Base-by-base conservation (phyloP, 2,888 invertebrate species). In the Fragum whitleyi region DNA sequence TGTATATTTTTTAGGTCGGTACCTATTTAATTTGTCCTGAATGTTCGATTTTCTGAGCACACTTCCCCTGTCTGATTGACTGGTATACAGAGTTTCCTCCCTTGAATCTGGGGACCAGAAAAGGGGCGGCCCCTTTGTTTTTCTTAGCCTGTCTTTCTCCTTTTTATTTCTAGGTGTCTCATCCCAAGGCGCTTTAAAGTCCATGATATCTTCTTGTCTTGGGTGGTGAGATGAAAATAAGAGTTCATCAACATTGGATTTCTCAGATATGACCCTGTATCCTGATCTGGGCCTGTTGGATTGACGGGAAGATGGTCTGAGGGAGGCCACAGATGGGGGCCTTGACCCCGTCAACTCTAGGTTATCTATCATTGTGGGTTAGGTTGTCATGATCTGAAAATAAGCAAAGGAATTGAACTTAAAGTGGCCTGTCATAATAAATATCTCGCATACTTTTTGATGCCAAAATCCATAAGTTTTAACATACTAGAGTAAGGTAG, bases 191-290 rank as follows among this genome's bases (percentile, higher is more conserved):
- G 83, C 42, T 61, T 75, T 81, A 61, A 80, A 79, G 29, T 65
- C 77, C 11, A 73, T 57, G n/a, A 70, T 42, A 39, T 77, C 77
- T 16, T 78, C 77, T 36, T 70, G 67, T 28, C 69, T 76, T 14
- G 81, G 76, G 74, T 89, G 86, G 28, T 86, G 78, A 14, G 88
- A 87, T n/a, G 79, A 55, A 73, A 91, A 91, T 36, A 91, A 75
- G 6, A 88, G 85, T 79, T 91, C 91, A 81, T 91, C 91, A 2
- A 90, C 89, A 61, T 79, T 83, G 14, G 91, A 89, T 21, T 79
- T 79, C 28, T 84, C 84, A 9, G 87, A 71, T 6, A 90, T 62
- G 19, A 83, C 86, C 69, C 86, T 87, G 77, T 91, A 91, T 2
- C 90, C 90, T 5, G 83, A 83, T 23, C 74, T 57, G 9, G 82